These are phyloP conservation scores for Agrenia bidenticulata DNA, from an alignment of 2,888 invertebrate genomes.

Conservation along the genomic window DNA sequence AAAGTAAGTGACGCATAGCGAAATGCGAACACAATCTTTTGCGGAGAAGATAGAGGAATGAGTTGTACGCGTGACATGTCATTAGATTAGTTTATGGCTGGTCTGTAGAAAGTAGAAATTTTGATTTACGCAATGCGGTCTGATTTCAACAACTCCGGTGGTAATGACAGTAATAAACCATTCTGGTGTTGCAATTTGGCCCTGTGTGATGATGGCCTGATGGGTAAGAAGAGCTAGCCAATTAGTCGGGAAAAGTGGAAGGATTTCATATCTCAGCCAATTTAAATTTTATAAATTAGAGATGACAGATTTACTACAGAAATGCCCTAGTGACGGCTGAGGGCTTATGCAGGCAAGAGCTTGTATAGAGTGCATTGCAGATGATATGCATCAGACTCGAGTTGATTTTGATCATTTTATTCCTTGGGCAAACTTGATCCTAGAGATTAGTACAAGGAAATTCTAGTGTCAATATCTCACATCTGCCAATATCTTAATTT, in stretches of 20 bases:
- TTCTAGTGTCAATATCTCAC: too few species aligned
- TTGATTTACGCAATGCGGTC: conserved; percentile 12
- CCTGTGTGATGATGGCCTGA: too few species aligned
- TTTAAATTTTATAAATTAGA: conserved; percentile 22
- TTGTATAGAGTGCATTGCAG: too few species aligned
- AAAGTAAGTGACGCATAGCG: too few species aligned
- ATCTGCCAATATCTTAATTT: too few species aligned
- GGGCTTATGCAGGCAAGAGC: too few species aligned
- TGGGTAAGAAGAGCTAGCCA: conserved; percentile 12
- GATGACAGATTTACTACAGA: conserved; percentile 22
- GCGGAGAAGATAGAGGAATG: too few species aligned
- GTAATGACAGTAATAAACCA: conserved; percentile 23
- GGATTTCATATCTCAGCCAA: conserved; percentile 22
- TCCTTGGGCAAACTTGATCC: too few species aligned
- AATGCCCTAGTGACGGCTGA: background rate
- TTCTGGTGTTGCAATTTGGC: conserved; percentile 9
- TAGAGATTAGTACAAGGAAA: too few species aligned
- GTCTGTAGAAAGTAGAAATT: conserved; percentile 6
- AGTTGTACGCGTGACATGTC: background rate
- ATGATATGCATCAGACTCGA: too few species aligned
- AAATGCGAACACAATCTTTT: too few species aligned
- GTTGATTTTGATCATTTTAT: too few species aligned
- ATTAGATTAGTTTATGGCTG: background rate
- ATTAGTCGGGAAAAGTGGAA: conserved; percentile 17
- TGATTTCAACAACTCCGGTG: conserved; percentile 11